Base-by-base conservation (phyloP, 2,113 vertebrate species). In the Cynopterus brachyotis region DNA sequence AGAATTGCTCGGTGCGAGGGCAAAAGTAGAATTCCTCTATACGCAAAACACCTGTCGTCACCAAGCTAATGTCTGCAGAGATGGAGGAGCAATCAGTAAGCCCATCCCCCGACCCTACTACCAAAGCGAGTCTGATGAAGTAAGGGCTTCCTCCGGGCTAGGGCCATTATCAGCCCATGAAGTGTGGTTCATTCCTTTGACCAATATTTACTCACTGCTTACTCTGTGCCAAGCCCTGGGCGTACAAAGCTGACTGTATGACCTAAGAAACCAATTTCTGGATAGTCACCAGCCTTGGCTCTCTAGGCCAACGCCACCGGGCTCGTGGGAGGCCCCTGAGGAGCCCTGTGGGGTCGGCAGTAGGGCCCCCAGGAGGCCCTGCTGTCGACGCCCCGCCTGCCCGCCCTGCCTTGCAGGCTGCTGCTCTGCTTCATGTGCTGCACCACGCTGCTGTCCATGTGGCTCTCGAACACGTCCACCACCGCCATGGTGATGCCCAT, bases 401-500 rank as follows among this genome's bases (percentile, higher is more conserved):
- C 4, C 55, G 1, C 69, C n/a, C 91, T 67, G 20, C 70, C 4
- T 6, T 83, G 11, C 97, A 99, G 99, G 99, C 93, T 99, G 96
- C 99, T 99, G 83, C 98, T 99, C 10, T 99, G 99, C 86, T 99
- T 99, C 98, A 99, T 99, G 99, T 99, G 99, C 97, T 99, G 99
- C 85, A 99, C 99, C 0, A 99, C 99, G 0, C 98, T 99, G 94
- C 98, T 99, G 69, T 99, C 99, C 98, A 99, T 99, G 99, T 99
- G 99, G 99, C 99, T 99, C 92, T 99, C 99, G 97, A 99, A 99
- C 98, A 99, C 99, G 7, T 99, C 99, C 97, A 99, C 99, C 97
- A 99, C 99, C 0, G 99, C 99, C 96, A 99, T 99, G 99, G 99
- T 99, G 98, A 99, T 99, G 99, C 99, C 99, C 79, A 99, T 99